These are phyloP conservation scores for Spialia ferax DNA, from an alignment of 2,888 invertebrate genomes.

Conservation along the genomic window DNA sequence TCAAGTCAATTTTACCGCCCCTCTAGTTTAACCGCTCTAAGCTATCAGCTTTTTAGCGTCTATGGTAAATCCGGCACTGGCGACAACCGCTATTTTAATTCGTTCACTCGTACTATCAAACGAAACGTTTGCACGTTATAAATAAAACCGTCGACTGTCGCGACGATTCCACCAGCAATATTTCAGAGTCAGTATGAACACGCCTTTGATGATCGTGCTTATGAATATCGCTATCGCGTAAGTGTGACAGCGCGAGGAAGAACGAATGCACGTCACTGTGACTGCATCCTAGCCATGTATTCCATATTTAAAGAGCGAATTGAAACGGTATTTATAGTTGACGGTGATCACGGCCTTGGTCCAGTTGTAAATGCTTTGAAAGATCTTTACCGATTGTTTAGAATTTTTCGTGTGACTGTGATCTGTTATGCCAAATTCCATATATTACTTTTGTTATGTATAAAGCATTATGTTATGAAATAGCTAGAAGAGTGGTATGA, in stretches of 20 bases:
- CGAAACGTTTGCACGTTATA: slow-evolving; percentile 74
- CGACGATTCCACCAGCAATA: slow-evolving; percentile 77
- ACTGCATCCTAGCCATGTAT: neutral
- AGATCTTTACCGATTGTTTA: too few relatives aligned
- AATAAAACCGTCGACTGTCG: slow-evolving; percentile 79
- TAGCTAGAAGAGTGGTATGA: too few relatives aligned
- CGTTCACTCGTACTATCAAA: slow-evolving; percentile 72
- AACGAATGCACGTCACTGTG: neutral
- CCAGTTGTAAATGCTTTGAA: too few relatives aligned
- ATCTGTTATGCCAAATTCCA: too few relatives aligned
- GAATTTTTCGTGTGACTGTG: too few relatives aligned
- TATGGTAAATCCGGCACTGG: too few relatives aligned
- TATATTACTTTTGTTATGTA: too few relatives aligned
- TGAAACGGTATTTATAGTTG: slow-evolving; percentile 4
- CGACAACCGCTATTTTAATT: slow-evolving; percentile 60
- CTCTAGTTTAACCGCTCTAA: too few relatives aligned
- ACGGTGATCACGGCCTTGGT: too few relatives aligned
- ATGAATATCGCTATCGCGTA: slow-evolving; percentile 69
- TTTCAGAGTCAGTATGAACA: slow-evolving; percentile 74
- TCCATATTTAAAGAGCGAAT: neutral
- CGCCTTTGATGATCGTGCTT: slow-evolving; percentile 78
- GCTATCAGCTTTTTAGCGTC: too few relatives aligned
- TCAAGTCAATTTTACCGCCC: too few relatives aligned
- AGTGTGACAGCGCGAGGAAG: slow-evolving; percentile 3
- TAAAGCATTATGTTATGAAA: too few relatives aligned